These are phyloP conservation scores for Trichomalopsis sarcophagae DNA, from an alignment of 1,140 invertebrate species.

Conservation along the genomic window DNA sequence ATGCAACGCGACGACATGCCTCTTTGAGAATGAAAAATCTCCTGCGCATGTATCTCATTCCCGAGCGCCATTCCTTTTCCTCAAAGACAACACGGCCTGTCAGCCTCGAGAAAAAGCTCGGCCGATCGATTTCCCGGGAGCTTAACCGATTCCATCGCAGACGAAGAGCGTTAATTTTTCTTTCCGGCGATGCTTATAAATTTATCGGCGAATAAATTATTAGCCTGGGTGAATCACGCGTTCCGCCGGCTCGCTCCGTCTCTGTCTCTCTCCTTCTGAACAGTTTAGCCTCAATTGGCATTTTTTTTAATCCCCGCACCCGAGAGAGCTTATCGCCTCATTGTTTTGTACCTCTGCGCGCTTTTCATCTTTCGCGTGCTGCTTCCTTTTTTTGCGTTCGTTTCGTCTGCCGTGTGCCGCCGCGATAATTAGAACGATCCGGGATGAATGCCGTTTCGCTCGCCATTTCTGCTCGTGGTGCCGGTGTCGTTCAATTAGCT, in stretches of 20 bases:
- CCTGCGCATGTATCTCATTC: no score
- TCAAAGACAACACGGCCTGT: no score
- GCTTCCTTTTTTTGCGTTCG: background rate
- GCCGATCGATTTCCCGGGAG: no score
- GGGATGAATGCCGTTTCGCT: background rate
- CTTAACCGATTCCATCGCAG: background rate
- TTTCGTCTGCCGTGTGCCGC: background rate
- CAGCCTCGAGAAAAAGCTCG: no score
- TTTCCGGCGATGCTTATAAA: background rate
- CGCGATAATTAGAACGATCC: slow-evolving; percentile 27
- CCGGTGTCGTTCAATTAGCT: slow-evolving; percentile 18
- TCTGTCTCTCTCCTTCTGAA: background rate
- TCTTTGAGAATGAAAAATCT: no score
- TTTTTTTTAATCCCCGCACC: slow-evolving; percentile 18
- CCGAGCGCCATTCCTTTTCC: no score
- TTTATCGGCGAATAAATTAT: slow-evolving; percentile 10
- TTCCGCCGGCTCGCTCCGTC: background rate
- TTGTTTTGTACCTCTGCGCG: background rate
- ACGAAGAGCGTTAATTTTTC: background rate
- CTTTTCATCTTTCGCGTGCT: background rate
- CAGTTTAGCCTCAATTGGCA: slow-evolving; percentile 23
- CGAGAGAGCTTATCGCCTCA: background rate
- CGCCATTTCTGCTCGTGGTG: background rate
- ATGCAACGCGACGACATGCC: no score
- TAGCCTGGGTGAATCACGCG: background rate